Conservation (phyloP, 2,797 vertebrate genomes). For the Mycteria americana region DNA sequence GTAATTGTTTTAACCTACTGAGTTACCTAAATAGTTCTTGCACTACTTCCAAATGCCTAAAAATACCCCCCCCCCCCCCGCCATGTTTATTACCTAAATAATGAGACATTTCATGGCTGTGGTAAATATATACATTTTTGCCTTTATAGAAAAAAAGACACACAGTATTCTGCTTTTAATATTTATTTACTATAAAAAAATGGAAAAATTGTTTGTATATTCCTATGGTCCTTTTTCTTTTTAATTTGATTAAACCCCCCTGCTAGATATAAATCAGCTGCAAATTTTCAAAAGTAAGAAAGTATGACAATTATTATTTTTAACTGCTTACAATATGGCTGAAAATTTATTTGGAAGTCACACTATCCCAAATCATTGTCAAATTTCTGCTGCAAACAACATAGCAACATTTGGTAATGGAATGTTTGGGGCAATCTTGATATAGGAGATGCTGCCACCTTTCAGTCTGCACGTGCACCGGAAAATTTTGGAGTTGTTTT, state of each 20-base stretch:
- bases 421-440: neutral
- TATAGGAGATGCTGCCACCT: neutral
- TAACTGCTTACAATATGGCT: neutral
- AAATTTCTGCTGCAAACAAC: neutral
- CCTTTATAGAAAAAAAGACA: neutral
- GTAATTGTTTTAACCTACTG: constrained; percentile 57
- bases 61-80: neutral
- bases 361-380: neutral
- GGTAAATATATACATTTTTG: neutral
- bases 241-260: neutral
- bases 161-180: neutral
- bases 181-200: neutral
- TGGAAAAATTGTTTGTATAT: neutral
- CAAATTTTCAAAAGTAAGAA: neutral
- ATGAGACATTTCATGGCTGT: neutral
- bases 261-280: neutral
- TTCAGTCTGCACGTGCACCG: neutral
- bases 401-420: neutral
- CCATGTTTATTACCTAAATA: neutral
- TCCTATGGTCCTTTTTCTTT: neutral
- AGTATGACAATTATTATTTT: neutral
- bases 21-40: constrained; percentile 71
- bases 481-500: neutral
- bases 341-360: neutral
- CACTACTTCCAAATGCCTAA: constrained; percentile 37